Evolutionary conservation across 2,113 vertebrate genomes (phyloP).

Genomic region (Falcunculus frontatus): DNA sequence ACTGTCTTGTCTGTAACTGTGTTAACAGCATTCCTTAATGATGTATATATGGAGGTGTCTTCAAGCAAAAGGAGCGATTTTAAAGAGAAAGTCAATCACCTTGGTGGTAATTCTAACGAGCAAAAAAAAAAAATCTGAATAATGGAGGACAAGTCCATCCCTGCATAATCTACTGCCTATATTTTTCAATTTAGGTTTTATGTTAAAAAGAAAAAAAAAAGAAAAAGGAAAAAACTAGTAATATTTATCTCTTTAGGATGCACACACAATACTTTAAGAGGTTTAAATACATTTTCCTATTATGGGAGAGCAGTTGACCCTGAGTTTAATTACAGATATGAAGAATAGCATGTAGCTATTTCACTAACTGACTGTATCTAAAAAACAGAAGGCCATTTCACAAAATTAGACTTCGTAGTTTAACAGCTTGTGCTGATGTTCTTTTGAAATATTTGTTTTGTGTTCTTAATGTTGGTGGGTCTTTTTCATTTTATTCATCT

Average conservation of each 20-base stretch:
- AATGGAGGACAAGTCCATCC: not conserved
- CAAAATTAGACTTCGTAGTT: not conserved
- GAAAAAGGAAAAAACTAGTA: accelerated
- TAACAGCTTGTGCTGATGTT: not conserved
- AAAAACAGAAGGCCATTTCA: not conserved
- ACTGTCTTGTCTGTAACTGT: slow-evolving; percentile 75
- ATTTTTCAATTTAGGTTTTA: not conserved
- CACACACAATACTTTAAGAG: not conserved
- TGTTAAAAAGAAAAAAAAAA: not conserved
- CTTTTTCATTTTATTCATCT: not conserved
- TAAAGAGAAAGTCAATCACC: slow-evolving; percentile 78
- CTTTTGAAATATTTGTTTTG: not conserved
- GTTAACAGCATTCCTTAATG: slow-evolving; percentile 71
- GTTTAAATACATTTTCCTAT: not conserved
- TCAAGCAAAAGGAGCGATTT: slow-evolving; percentile 61
- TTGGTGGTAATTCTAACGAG: not conserved
- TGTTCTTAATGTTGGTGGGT: not conserved
- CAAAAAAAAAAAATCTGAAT: not conserved
- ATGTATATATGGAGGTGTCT: slow-evolving; percentile 76
- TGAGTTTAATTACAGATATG: not conserved
- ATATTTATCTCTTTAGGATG: not conserved
- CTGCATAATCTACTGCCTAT: not conserved
- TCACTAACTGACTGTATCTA: not conserved
- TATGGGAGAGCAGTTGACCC: not conserved
- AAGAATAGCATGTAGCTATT: not conserved